Percentiles rank a stretch among this genome's conserved stretches.
Conservation (phyloP, 1,140 invertebrate species). For the Gryon sp. region DNA sequence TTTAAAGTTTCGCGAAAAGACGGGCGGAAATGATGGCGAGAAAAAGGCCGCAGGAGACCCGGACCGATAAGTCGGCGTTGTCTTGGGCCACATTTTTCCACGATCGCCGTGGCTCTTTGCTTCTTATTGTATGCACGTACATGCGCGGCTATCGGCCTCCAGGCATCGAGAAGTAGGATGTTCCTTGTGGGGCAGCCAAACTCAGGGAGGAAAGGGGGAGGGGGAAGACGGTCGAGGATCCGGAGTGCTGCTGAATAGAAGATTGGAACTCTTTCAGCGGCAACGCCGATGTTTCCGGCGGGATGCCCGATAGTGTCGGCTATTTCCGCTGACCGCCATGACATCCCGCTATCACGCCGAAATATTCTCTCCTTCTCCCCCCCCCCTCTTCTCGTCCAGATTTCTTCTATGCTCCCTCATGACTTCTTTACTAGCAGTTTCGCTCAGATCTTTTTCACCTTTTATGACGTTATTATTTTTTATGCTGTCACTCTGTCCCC, state of each 20-base stretch:
- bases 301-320: slow-evolving; percentile 77
- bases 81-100: slow-evolving; percentile 67
- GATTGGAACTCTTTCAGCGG: slow-evolving; percentile 78
- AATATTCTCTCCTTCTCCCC: slow-evolving; percentile 43
- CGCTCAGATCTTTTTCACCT: slow-evolving; percentile 42
- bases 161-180: slow-evolving; percentile 41
- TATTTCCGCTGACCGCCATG: slow-evolving; percentile 78
- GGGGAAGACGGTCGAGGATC: slow-evolving; percentile 18
- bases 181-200: neutral
- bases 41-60: slow-evolving; percentile 35
- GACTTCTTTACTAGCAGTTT: slow-evolving; percentile 5
- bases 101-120: slow-evolving; percentile 65
- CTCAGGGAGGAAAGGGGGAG: neutral
- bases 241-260: slow-evolving; percentile 74
- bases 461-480: slow-evolving; percentile 48
- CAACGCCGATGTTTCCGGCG: slow-evolving; percentile 76
- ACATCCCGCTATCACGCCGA: slow-evolving; percentile 73
- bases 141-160: slow-evolving; percentile 58
- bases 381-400: slow-evolving; percentile 69
- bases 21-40: slow-evolving; percentile 24
- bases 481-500: slow-evolving; percentile 32
- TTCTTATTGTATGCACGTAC: slow-evolving; percentile 66
- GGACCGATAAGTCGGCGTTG: slow-evolving; percentile 72
- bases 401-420: slow-evolving; percentile 36
- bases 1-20: slow-evolving; percentile 26